phyloP scores from a whole-genome alignment of 2,113 vertebrate species.

The Fukomys damarensis region DNA sequence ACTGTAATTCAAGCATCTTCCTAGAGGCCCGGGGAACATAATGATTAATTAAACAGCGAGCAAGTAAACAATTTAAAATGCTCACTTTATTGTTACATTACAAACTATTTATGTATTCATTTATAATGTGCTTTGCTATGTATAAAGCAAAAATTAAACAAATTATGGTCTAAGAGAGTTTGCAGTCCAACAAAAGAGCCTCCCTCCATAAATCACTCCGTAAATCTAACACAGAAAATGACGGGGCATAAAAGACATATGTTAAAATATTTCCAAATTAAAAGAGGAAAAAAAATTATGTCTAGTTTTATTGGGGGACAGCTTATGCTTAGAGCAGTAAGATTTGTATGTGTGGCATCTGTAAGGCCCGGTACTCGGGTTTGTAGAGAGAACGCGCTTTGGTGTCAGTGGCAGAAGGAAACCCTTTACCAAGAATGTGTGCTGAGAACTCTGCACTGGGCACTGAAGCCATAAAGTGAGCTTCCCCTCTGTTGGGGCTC shows the following conservation, averaged over 20 bases:
- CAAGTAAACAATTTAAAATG: background rate
- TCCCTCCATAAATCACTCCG: background rate
- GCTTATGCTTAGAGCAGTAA: background rate
- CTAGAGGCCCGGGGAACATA: background rate
- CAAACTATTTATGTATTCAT: background rate
- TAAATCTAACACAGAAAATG: background rate
- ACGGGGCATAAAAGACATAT: background rate
- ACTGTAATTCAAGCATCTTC: background rate
- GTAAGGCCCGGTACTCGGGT: background rate
- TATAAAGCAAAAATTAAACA: background rate
- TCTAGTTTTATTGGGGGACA: background rate
- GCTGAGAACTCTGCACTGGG: background rate
- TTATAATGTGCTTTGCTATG: background rate
- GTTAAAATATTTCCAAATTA: background rate
- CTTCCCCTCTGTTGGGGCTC: background rate
- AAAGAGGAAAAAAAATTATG: background rate
- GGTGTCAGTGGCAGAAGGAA: background rate
- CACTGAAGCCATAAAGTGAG: background rate
- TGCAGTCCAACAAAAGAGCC: background rate
- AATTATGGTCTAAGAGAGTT: background rate
- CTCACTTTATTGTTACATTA: background rate
- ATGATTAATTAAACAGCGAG: background rate
- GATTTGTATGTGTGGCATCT: background rate
- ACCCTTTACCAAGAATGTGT: background rate
- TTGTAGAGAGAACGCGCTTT: background rate